phyloP scores from a whole-genome alignment of 2,113 vertebrate species.

The Pseudorasbora parva region DNA sequence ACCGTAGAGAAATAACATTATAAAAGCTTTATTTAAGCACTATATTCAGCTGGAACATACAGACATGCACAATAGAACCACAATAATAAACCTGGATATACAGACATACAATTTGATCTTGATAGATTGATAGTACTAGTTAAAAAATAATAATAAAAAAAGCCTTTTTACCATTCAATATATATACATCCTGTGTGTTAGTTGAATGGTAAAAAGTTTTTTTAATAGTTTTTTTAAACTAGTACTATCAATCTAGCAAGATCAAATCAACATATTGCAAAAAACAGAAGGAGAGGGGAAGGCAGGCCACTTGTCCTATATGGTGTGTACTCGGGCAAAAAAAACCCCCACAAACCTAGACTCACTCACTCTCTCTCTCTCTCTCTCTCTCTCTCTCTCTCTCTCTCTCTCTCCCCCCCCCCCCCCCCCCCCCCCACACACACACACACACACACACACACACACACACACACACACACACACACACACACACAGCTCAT shows the following conservation, averaged over 20 bases:
- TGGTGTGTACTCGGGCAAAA: slow-evolving; percentile 11
- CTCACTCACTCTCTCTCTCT: too few relatives aligned
- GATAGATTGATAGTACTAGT: too few relatives aligned
- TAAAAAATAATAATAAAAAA: too few relatives aligned
- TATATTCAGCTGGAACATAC: background rate
- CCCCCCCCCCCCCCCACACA: slow-evolving; percentile 33
- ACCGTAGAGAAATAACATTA: slow-evolving; percentile 19
- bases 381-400: background rate
- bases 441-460: background rate
- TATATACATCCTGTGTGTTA: too few relatives aligned
- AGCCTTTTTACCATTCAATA: too few relatives aligned
- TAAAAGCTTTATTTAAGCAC: background rate
- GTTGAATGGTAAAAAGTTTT: too few relatives aligned
- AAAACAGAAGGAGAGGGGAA: background rate
- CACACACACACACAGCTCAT: slow-evolving; percentile 30
- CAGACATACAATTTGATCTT: background rate
- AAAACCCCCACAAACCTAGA: slow-evolving; percentile 30
- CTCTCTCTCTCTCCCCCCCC: background rate
- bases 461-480: slow-evolving; percentile 38
- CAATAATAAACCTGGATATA: background rate
- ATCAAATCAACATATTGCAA: background rate
- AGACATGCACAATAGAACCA: background rate
- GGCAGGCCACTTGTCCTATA: slow-evolving; percentile 16
- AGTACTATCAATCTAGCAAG: background rate
- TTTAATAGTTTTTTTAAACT: too few relatives aligned